Evolutionary conservation across 92 coral and sea anemone genomes (phyloP).

Genomic region (Isaurus tuberculatus): DNA sequence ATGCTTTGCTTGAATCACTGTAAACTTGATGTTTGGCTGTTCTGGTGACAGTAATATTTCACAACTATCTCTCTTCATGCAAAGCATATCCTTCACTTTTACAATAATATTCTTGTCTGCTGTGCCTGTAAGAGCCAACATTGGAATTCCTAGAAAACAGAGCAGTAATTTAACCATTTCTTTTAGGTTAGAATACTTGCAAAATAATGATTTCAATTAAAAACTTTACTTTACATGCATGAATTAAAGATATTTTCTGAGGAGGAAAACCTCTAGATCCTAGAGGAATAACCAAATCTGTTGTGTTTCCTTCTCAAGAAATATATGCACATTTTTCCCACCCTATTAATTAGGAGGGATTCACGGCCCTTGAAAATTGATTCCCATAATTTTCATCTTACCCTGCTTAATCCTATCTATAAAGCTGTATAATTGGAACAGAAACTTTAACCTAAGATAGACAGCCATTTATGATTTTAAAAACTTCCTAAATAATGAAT

Average conservation of each 20-base stretch:
- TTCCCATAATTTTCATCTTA: neutral
- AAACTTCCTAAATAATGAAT: neutral
- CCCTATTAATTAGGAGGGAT: neutral
- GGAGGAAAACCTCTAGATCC: neutral
- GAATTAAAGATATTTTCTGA: neutral
- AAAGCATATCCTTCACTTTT: conserved; percentile 15
- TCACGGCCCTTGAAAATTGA: neutral
- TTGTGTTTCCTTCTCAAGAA: neutral
- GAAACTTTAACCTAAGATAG: neutral
- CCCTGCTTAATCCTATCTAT: neutral
- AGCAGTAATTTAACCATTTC: neutral
- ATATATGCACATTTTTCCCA: neutral
- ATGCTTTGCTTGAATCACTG: conserved; percentile 15
- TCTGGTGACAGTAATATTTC: conserved; percentile 16
- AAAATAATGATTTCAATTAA: too few species aligned
- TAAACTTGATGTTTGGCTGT: neutral
- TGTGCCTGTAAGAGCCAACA: conserved; percentile 44
- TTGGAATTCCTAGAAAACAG: conserved; percentile 35
- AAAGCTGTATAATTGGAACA: neutral
- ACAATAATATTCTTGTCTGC: conserved; percentile 21
- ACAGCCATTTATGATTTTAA: neutral
- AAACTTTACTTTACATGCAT: neutral
- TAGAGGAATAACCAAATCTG: neutral
- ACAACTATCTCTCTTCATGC: conserved; percentile 22
- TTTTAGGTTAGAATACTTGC: neutral